Conservation (phyloP, 2,888 invertebrate species). For the Volucella inanis region DNA sequence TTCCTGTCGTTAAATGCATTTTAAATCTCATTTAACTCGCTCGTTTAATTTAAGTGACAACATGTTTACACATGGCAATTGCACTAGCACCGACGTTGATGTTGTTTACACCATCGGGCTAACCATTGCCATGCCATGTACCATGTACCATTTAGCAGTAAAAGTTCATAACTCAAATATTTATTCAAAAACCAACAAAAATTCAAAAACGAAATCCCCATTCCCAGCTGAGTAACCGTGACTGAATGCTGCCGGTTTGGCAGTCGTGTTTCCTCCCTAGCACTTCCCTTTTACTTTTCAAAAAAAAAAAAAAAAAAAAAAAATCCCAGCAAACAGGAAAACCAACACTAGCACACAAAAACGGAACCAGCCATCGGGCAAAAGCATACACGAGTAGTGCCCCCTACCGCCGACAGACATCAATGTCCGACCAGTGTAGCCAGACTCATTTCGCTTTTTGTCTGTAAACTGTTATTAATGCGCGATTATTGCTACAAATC, state of each 20-base stretch:
- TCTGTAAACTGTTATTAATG: slow-evolving; percentile 73
- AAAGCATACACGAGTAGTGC: slow-evolving; percentile 17
- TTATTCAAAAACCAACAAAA: slow-evolving; percentile 55
- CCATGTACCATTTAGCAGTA: slow-evolving; percentile 59
- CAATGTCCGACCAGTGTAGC: slow-evolving; percentile 42
- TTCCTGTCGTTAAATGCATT: slow-evolving; percentile 55
- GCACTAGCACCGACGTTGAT: slow-evolving; percentile 36
- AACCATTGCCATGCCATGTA: neutral
- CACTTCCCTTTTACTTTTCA: neutral
- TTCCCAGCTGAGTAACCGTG: slow-evolving; percentile 57
- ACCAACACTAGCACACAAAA: slow-evolving; percentile 49
- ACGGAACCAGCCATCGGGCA: slow-evolving; percentile 59
- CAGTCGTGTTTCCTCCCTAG: slow-evolving; percentile 30
- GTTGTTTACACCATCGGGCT: slow-evolving; percentile 62
- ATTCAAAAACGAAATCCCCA: slow-evolving; percentile 30
- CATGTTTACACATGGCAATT: slow-evolving; percentile 51
- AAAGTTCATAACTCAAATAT: slow-evolving; percentile 69
- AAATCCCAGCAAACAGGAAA: slow-evolving; percentile 64
- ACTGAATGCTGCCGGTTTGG: slow-evolving; percentile 63
- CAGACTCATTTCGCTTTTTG: slow-evolving; percentile 61
- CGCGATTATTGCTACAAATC: slow-evolving; percentile 74
- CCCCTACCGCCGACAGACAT: neutral
- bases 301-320: neutral
- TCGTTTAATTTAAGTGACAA: slow-evolving; percentile 42
- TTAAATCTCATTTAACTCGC: slow-evolving; percentile 14